Conservation (phyloP, 2,888 invertebrate species). For the Pinctada fucata region DNA sequence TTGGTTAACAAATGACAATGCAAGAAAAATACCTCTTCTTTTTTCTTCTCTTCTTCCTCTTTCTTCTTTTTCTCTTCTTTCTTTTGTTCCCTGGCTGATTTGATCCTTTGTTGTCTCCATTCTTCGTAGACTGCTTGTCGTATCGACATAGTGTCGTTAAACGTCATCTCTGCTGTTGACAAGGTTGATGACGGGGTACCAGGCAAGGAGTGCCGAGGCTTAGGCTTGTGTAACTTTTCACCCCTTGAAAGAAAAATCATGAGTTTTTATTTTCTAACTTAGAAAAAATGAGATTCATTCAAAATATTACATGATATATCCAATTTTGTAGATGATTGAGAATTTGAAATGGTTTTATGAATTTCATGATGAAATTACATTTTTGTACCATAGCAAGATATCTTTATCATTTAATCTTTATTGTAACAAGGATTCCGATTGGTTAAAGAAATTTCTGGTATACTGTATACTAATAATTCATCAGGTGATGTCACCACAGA, state of each 20-base stretch:
- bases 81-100: constrained; percentile 52
- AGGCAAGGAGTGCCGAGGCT: constrained; percentile 66
- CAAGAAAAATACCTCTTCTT: constrained; percentile 56
- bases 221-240: constrained; percentile 56
- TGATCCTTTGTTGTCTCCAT: constrained; percentile 63
- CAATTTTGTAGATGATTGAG: background rate
- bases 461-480: too few species aligned
- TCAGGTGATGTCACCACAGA: too few species aligned
- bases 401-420: too few species aligned
- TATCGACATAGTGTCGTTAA: constrained; percentile 64
- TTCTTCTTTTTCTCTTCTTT: constrained; percentile 62
- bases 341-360: background rate
- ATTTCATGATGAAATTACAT: too few species aligned
- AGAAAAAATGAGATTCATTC: background rate
- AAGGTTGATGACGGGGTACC: constrained; percentile 52
- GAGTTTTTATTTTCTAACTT: background rate
- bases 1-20: too few species aligned
- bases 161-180: constrained; percentile 46
- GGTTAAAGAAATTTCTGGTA: too few species aligned
- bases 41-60: constrained; percentile 63
- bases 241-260: constrained; percentile 32
- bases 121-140: constrained; percentile 66
- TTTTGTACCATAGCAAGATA: too few species aligned
- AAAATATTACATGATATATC: background rate
- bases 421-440: too few species aligned